Percentiles rank a stretch among this genome's conserved stretches.
These are phyloP conservation scores for Acleris literana DNA, from an alignment of 2,888 invertebrate genomes.

Conservation along the genomic window DNA sequence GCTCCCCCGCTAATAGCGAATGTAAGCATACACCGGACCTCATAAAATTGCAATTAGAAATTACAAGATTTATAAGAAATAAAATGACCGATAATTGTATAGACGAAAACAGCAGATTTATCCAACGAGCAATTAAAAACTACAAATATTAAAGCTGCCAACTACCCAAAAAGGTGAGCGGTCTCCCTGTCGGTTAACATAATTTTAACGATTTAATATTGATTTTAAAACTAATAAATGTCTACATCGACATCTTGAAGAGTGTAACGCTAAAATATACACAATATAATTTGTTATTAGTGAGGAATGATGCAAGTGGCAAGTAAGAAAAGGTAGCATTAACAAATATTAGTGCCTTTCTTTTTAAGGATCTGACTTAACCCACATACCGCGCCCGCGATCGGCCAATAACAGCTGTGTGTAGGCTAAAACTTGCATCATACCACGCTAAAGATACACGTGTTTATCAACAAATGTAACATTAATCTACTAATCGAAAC, in stretches of 20 bases:
- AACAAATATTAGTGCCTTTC: constrained; percentile 13
- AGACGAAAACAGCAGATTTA: no score
- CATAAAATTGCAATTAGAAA: no score
- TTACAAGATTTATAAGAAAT: no score
- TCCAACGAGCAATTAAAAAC: neutral
- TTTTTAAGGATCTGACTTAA: neutral
- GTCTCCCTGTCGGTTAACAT: no score
- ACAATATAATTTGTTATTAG: neutral
- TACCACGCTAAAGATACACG: neutral
- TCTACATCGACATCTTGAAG: no score
- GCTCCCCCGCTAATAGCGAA: no score
- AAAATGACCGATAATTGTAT: no score
- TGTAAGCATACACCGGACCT: no score
- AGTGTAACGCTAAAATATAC: neutral
- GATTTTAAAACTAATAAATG: no score
- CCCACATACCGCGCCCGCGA: neutral
- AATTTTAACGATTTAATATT: no score
- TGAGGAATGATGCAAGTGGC: constrained; percentile 7
- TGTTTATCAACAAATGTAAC: neutral
- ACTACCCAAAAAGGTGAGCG: no score
- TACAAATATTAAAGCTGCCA: no score
- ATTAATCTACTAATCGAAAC: neutral
- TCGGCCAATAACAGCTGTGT: neutral
- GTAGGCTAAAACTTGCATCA: constrained; percentile 1
- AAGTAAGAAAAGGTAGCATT: constrained; percentile 1